Evolutionary conservation across 2,113 vertebrate species (phyloP).

Genomic region (Cinclus mexicanus): DNA sequence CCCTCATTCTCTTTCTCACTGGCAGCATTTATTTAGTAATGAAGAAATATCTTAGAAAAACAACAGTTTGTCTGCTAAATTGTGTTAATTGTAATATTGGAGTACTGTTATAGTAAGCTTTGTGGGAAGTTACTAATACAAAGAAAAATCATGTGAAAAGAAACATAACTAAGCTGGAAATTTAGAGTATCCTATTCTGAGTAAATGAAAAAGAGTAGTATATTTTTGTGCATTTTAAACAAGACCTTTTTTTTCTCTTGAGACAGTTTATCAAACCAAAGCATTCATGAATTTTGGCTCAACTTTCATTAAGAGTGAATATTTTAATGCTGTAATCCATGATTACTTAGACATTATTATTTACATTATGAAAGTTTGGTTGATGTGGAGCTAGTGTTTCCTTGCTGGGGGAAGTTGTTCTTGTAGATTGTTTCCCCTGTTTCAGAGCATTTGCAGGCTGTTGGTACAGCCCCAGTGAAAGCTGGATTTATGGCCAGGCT

Average conservation of each 20-base stretch:
- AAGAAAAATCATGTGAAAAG: background rate
- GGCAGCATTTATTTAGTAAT: background rate
- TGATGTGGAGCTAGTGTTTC: background rate
- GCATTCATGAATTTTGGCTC: conserved; percentile 24
- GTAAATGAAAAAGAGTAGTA: background rate
- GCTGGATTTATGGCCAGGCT: background rate
- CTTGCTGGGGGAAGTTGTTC: background rate
- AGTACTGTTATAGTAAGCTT: background rate
- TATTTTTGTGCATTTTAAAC: background rate
- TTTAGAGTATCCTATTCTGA: background rate
- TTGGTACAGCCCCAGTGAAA: background rate
- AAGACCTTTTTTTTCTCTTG: background rate
- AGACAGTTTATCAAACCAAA: conserved; percentile 41
- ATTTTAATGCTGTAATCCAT: background rate
- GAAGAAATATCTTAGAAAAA: background rate
- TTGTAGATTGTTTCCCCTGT: background rate
- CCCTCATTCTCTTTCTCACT: background rate
- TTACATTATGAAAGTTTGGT: conserved; percentile 10
- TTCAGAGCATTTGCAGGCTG: background rate
- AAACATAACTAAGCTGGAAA: background rate
- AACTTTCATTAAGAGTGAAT: conserved; percentile 3
- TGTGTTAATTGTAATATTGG: background rate
- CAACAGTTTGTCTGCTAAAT: background rate
- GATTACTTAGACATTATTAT: background rate
- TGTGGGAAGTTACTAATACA: background rate